Conservation (phyloP, 2,797 vertebrate genomes). For the Anniella stebbinsi region DNA sequence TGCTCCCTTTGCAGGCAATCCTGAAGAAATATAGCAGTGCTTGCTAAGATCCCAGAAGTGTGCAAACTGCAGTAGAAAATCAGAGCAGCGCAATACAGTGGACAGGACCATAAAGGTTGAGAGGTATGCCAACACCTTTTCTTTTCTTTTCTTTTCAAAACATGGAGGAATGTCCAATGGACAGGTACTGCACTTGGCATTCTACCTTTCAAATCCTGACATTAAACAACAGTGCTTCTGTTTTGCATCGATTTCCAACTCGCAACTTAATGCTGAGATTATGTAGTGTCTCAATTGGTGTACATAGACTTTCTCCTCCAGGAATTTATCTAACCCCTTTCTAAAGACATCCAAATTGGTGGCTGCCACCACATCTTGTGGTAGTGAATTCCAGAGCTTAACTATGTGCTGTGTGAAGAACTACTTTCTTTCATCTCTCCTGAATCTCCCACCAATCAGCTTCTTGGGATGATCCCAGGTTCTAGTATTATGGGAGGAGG, state of each 20-base stretch:
- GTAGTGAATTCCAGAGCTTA: no score
- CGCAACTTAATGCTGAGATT: conserved; percentile 7
- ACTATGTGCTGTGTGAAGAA: no score
- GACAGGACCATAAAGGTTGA: rapidly evolving
- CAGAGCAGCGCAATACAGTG: neutral
- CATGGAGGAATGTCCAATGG: neutral
- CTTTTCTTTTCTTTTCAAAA: neutral
- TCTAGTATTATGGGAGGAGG: no score
- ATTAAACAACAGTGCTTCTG: neutral
- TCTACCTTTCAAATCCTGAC: neutral
- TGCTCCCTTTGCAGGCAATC: neutral
- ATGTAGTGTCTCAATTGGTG: conserved; percentile 21
- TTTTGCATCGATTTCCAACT: neutral
- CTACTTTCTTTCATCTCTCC: no score
- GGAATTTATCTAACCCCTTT: no score
- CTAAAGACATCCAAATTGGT: no score
- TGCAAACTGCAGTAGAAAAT: neutral
- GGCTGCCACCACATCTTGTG: no score
- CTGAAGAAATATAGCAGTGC: neutral
- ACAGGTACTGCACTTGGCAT: neutral
- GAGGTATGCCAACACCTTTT: neutral
- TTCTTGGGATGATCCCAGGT: no score
- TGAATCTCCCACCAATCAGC: no score
- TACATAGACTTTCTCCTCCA: no score
- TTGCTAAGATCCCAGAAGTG: neutral